A percentile compares a stretch with the other conserved stretches of the same genome.
These are phyloP conservation scores for Eciton burchellii DNA, from an alignment of 1,140 invertebrate species.

Conservation along the genomic window DNA sequence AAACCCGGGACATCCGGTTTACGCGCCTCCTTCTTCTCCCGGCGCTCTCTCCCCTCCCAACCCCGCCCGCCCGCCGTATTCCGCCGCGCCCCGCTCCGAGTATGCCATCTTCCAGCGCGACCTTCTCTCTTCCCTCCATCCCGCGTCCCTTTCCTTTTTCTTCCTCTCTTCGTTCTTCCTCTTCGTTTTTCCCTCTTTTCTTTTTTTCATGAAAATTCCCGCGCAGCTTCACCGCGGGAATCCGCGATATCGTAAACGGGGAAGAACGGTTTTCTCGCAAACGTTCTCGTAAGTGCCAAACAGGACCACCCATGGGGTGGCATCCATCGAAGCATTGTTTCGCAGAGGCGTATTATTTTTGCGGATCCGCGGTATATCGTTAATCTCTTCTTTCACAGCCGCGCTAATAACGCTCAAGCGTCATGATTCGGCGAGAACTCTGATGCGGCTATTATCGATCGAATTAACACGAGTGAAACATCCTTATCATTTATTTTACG, in stretches of 20 bases:
- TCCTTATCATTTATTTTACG: too few species aligned
- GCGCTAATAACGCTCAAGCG: too few species aligned
- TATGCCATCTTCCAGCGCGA: conserved; percentile 32
- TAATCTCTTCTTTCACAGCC: too few species aligned
- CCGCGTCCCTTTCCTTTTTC: conserved; percentile 8
- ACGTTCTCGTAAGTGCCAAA: conserved; percentile 13
- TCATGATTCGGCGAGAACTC: too few species aligned
- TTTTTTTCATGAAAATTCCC: conserved; percentile 15
- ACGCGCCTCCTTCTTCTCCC: conserved; percentile 61
- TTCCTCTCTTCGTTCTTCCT: not conserved
- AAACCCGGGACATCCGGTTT: conserved; percentile 69
- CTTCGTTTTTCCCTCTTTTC: not conserved
- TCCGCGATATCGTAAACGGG: conserved; percentile 33
- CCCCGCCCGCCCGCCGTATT: too few species aligned
- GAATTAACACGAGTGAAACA: not conserved
- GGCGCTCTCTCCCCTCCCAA: too few species aligned
- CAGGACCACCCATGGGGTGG: not conserved
- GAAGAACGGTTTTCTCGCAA: not conserved
- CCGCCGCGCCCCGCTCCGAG: not conserved
- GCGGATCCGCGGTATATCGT: too few species aligned
- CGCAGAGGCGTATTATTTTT: not conserved
- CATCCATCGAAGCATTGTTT: not conserved
- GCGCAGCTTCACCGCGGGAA: conserved; percentile 13
- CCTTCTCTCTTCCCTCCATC: not conserved
- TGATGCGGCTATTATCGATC: too few species aligned